Conservation (phyloP, 2,888 invertebrate genomes). For the Melolontha melolontha region DNA sequence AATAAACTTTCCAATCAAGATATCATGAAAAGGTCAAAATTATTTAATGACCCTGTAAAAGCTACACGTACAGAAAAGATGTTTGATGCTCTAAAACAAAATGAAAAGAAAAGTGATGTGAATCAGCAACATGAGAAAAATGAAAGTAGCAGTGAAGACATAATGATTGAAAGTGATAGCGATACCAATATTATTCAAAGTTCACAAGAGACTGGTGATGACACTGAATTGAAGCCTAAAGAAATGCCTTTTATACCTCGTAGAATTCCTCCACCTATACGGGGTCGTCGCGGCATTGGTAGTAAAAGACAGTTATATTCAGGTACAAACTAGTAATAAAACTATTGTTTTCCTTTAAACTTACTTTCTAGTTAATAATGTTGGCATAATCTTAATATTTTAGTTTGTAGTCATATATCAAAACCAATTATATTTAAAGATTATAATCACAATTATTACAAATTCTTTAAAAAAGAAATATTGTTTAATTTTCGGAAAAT, state of each 20-base stretch:
- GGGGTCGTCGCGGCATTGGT: conserved; percentile 37
- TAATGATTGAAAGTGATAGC: conserved; percentile 34
- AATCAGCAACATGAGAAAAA: conserved; percentile 18
- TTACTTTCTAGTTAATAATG: not conserved
- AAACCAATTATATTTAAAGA: too few species aligned
- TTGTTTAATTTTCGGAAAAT: too few species aligned
- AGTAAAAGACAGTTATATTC: not conserved
- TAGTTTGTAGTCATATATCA: too few species aligned
- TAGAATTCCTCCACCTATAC: conserved; percentile 41
- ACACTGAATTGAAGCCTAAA: conserved; percentile 36
- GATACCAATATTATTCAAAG: conserved; percentile 24
- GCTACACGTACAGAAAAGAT: conserved; percentile 40
- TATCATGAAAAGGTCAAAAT: conserved; percentile 43
- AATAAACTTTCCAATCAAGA: conserved; percentile 41
- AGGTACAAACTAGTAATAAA: conserved; percentile 6
- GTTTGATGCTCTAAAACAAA: conserved; percentile 44
- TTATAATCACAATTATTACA: too few species aligned
- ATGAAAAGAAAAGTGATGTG: conserved; percentile 31
- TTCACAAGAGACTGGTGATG: conserved; percentile 25
- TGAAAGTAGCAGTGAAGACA: conserved; percentile 2
- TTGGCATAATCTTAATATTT: too few species aligned
- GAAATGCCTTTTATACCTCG: conserved; percentile 40
- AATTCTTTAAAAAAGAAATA: too few species aligned
- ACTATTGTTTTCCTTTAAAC: not conserved
- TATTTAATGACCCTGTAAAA: conserved; percentile 37